These are phyloP conservation scores for Amblyjoppa fuscipennis DNA, from an alignment of 2,888 invertebrate species.

Conservation along the genomic window DNA sequence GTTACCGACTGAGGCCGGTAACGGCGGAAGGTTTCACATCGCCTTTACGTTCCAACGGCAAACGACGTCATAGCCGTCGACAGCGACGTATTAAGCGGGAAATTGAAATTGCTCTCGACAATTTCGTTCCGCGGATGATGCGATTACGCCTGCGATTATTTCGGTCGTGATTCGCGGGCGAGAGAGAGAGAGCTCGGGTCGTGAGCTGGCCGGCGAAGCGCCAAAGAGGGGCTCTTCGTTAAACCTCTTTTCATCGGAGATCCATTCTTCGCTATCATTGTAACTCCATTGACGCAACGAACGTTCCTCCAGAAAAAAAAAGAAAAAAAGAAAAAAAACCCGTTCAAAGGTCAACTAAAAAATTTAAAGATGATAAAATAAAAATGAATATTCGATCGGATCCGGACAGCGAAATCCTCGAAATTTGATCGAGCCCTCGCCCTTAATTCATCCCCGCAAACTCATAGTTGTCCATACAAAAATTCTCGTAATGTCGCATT, in stretches of 20 bases:
- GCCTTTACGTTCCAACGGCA: neutral
- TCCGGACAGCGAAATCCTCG: slow-evolving; percentile 22
- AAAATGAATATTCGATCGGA: neutral
- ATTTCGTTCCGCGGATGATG: neutral
- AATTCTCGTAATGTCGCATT: slow-evolving; percentile 44
- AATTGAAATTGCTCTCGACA: slow-evolving; percentile 16
- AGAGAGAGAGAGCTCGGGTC: neutral
- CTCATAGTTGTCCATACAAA: slow-evolving; percentile 50
- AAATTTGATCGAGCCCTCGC: slow-evolving; percentile 48
- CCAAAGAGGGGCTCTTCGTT: neutral
- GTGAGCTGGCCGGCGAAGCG: neutral
- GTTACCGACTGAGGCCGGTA: neutral
- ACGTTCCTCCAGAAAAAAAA: neutral
- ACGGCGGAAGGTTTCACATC: neutral
- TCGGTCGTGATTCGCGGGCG: neutral
- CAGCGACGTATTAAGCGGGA: neutral
- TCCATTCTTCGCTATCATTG: neutral
- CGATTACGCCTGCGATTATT: slow-evolving; percentile 4
- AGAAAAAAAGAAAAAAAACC: neutral
- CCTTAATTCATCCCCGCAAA: slow-evolving; percentile 30
- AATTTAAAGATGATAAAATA: neutral
- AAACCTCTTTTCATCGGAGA: neutral
- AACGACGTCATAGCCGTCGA: neutral
- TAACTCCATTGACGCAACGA: slow-evolving; percentile 10
- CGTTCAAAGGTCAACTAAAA: neutral